These are phyloP conservation scores for Pachydiplax longipennis DNA, from an alignment of 2,888 invertebrate genomes.

Conservation along the genomic window DNA sequence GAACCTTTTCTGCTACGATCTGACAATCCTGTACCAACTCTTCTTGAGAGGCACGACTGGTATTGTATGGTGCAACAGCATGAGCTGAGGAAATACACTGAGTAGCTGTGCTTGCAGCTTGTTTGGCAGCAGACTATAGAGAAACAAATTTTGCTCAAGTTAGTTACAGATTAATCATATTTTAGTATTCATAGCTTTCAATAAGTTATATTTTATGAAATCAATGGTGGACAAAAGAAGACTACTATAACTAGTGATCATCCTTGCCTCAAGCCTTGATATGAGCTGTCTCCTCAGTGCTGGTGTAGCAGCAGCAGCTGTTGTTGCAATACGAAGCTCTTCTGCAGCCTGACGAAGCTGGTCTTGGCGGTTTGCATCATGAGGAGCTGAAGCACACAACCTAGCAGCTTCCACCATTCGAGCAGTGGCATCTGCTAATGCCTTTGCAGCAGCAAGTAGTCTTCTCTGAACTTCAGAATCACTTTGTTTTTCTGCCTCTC, in stretches of 20 bases:
- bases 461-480: conserved; percentile 89
- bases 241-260: conserved; percentile 47
- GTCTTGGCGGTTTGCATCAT: conserved; percentile 84
- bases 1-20: conserved; percentile 78
- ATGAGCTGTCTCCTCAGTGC: conserved; percentile 78
- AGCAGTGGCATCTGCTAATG: conserved; percentile 94
- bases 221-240: background rate
- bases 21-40: conserved; percentile 77
- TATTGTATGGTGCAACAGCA: conserved; percentile 78
- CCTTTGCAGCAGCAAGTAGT: conserved; percentile 92
- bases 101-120: conserved; percentile 86
- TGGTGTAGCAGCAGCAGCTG: conserved; percentile 84
- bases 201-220: background rate
- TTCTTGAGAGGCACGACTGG: conserved; percentile 72
- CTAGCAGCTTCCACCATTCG: conserved; percentile 96
- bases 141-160: conserved; percentile 51
- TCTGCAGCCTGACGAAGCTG: conserved; percentile 89
- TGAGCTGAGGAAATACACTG: conserved; percentile 91
- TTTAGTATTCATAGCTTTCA: background rate
- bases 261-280: conserved; percentile 65
- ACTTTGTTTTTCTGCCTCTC: conserved; percentile 89
- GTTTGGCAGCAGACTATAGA: conserved; percentile 77
- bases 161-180: background rate
- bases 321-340: conserved; percentile 89
- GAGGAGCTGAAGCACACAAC: conserved; percentile 85